Percentiles rank a stretch among this genome's conserved stretches.
Evolutionary conservation across 2,797 vertebrate genomes (phyloP).

Genomic region (Eremophila alpestris): DNA sequence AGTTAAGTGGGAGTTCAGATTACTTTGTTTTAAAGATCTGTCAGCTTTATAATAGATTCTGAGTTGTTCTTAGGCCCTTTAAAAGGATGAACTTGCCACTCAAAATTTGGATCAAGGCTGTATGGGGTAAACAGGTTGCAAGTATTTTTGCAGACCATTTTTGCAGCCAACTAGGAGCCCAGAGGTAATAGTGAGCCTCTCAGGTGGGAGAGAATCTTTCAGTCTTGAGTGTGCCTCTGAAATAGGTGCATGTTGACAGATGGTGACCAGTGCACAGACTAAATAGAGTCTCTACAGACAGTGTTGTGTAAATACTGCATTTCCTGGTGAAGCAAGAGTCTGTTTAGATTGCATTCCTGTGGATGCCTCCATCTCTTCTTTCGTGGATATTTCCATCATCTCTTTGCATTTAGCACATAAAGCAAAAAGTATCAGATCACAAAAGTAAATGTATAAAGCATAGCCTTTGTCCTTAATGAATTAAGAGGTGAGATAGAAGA

Average conservation of each 20-base stretch:
- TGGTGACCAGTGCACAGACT: neutral
- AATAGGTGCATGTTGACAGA: neutral
- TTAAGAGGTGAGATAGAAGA: neutral
- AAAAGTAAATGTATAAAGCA: neutral
- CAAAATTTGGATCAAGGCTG: neutral
- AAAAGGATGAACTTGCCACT: neutral
- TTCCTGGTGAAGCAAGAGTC: neutral
- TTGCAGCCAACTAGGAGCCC: neutral
- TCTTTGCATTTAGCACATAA: neutral
- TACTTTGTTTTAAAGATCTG: neutral
- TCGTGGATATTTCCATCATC: neutral
- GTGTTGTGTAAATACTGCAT: neutral
- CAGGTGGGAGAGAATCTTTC: neutral
- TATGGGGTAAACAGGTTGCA: neutral
- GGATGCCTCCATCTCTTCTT: neutral
- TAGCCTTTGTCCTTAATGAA: neutral
- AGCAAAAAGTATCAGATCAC: neutral
- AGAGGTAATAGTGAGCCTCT: neutral
- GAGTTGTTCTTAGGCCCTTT: neutral
- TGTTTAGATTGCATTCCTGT: neutral
- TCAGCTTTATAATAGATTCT: neutral
- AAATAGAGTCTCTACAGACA: neutral
- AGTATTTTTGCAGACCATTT: neutral
- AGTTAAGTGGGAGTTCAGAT: neutral
- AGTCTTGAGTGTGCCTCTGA: neutral